Conservation (phyloP, 2,113 vertebrate genomes). For the Lampris megalopsis region DNA sequence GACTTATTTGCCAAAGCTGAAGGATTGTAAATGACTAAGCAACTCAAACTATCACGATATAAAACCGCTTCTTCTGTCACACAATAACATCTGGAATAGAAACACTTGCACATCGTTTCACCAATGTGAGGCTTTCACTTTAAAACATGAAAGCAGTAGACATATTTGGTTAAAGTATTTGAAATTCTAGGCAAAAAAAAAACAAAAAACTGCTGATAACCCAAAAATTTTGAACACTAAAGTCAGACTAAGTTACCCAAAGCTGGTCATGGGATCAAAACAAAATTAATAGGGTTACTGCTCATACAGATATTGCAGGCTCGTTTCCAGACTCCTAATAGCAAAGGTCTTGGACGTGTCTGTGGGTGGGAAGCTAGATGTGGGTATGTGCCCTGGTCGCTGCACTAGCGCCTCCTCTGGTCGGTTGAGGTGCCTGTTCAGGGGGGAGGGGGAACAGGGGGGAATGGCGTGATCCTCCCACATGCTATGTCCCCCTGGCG, state of each 20-base stretch:
- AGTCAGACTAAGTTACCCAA: too few relatives aligned
- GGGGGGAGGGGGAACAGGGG: too few relatives aligned
- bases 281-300: background rate
- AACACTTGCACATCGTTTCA: background rate
- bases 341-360: background rate
- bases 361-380: too few relatives aligned
- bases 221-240: too few relatives aligned
- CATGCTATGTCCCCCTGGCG: too few relatives aligned
- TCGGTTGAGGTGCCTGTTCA: too few relatives aligned
- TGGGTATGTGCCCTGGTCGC: too few relatives aligned
- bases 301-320: background rate
- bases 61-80: background rate
- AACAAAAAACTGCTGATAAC: background rate
- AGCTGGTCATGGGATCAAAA: background rate
- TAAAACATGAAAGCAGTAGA: background rate
- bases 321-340: background rate
- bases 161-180: background rate
- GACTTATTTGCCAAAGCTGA: background rate
- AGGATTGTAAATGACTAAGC: background rate
- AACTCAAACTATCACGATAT: constrained; percentile 2
- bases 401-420: too few relatives aligned
- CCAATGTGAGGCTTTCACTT: background rate
- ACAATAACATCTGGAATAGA: background rate
- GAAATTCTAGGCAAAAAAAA: background rate
- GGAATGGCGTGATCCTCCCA: too few relatives aligned